A percentile compares a stretch with the other conserved stretches of the same genome.
Evolutionary conservation across 2,797 vertebrate species (phyloP).

Genomic region (Novumbra hubbsi): DNA sequence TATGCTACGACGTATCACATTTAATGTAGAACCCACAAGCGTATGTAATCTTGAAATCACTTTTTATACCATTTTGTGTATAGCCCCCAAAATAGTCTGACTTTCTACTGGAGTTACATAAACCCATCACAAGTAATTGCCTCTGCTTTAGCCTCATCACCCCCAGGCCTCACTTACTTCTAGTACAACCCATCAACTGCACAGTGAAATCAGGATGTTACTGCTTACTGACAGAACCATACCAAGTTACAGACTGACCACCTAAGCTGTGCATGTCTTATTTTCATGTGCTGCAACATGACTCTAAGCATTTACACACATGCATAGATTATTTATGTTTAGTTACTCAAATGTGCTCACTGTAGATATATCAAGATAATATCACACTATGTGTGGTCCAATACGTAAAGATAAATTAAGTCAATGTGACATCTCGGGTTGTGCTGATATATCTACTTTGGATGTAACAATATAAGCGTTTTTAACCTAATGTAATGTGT

Average conservation of each 20-base stretch:
- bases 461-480: not conserved
- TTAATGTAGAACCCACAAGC: not conserved
- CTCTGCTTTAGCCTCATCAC: slow-evolving; percentile 11
- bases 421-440: not conserved
- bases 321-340: not conserved
- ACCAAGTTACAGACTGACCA: not conserved
- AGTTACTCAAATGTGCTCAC: not conserved
- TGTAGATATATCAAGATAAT: not conserved
- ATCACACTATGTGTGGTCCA: not conserved
- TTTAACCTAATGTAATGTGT: not conserved
- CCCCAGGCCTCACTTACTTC: not conserved
- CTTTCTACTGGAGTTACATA: slow-evolving; percentile 18
- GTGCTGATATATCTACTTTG: not conserved
- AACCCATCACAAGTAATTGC: slow-evolving; percentile 18
- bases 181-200: not conserved
- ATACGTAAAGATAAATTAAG: too few relatives aligned
- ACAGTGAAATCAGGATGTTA: not conserved
- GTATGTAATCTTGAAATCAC: not conserved
- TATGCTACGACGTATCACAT: not conserved
- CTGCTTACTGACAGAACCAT: slow-evolving; percentile 1
- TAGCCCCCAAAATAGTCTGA: not conserved
- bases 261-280: not conserved
- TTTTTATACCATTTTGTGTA: not conserved
- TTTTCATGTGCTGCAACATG: not conserved
- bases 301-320: not conserved